Evolutionary conservation across 2,797 vertebrate species (phyloP).

Genomic region (Alcedo quadribrachys): DNA sequence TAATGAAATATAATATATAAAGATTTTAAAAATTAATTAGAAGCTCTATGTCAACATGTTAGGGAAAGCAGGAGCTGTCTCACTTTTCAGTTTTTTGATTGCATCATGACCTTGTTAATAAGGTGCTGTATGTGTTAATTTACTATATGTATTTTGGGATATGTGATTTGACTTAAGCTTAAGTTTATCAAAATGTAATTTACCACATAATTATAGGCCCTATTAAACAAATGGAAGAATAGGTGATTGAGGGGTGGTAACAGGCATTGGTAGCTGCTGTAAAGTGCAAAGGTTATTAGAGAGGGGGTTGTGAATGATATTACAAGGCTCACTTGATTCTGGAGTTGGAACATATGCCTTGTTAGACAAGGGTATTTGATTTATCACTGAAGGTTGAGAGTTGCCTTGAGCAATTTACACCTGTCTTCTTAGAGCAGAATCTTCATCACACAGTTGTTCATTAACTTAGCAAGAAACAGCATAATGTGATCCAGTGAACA

Average conservation of each 20-base stretch:
- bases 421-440: not conserved
- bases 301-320: not conserved
- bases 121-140: not conserved
- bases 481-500: not conserved
- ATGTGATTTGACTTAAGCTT: not conserved
- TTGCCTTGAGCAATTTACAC: not conserved
- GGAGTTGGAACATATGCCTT: not conserved
- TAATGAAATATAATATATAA: not conserved
- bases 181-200: not conserved
- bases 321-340: not conserved
- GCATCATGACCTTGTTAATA: constrained; percentile 21
- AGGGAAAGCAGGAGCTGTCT: not conserved
- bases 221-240: not conserved
- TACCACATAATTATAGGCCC: not conserved
- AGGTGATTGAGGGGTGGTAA: not conserved
- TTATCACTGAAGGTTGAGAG: not conserved
- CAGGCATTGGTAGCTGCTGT: not conserved
- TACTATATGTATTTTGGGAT: not conserved
- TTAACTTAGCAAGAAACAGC: not conserved
- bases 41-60: not conserved
- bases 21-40: not conserved
- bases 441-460: not conserved
- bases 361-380: not conserved
- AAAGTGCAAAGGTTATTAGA: not conserved
- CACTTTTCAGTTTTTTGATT: not conserved